phyloP scores from a whole-genome alignment of 2,113 vertebrate species.

The Coturnix japonica region DNA sequence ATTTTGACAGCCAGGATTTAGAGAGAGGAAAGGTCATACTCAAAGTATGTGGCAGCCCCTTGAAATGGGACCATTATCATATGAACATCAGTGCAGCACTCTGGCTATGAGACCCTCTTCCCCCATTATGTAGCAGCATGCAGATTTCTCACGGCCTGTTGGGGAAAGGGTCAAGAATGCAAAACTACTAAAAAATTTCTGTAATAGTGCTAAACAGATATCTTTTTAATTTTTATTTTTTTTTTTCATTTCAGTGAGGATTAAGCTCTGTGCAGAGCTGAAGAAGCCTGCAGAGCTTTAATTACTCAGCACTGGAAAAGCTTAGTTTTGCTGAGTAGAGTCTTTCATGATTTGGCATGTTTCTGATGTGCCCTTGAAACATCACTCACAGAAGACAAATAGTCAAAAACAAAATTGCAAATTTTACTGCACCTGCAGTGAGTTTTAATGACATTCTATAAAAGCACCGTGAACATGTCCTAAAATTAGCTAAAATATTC shows the following conservation, averaged over 20 bases:
- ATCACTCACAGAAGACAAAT: background rate
- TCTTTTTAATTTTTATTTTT: too few species aligned
- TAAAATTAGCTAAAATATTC: slow-evolving; percentile 38
- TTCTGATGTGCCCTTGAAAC: slow-evolving; percentile 45
- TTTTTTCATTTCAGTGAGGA: background rate
- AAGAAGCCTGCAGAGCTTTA: slow-evolving; percentile 33
- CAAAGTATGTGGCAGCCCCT: fast-evolving
- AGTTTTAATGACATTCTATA: slow-evolving; percentile 56
- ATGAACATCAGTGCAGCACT: background rate
- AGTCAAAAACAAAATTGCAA: slow-evolving; percentile 1
- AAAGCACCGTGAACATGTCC: background rate
- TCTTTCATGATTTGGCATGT: background rate
- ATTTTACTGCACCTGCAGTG: slow-evolving; percentile 61
- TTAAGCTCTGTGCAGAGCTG: background rate
- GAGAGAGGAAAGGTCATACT: background rate
- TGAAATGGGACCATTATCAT: background rate
- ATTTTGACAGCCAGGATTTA: background rate
- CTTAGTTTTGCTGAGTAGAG: background rate
- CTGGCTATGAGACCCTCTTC: background rate
- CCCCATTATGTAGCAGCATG: background rate
- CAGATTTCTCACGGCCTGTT: background rate
- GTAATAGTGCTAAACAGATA: background rate
- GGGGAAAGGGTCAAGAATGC: background rate
- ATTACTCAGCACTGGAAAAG: slow-evolving; percentile 39
- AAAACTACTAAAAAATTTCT: background rate